phyloP scores from a whole-genome alignment of 2,888 invertebrate species.

The Nowickia ferox region DNA sequence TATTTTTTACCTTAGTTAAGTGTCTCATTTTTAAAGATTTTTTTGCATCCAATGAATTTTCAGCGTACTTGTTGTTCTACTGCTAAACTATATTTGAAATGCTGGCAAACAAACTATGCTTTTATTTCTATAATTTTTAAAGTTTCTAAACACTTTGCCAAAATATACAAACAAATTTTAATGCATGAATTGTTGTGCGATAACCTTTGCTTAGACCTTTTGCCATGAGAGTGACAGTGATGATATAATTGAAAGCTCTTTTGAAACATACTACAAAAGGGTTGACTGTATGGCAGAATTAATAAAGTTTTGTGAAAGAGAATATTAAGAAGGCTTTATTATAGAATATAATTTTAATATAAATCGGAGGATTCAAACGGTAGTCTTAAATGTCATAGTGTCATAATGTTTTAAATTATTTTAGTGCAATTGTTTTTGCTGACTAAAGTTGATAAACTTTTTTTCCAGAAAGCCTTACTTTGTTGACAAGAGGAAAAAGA shows the following conservation, averaged over 20 bases:
- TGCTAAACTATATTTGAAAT: conserved; percentile 10
- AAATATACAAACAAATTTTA: neutral
- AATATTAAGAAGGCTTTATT: too few relatives aligned
- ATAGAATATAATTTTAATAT: too few relatives aligned
- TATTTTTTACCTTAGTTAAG: conserved; percentile 8
- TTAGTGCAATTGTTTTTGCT: too few relatives aligned
- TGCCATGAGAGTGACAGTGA: neutral
- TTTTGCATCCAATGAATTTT: neutral
- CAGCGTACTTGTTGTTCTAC: neutral
- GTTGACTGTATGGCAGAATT: too few relatives aligned
- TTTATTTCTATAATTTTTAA: conserved; percentile 9
- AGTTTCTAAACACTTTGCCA: neutral
- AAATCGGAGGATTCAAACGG: too few relatives aligned
- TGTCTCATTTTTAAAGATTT: conserved; percentile 5
- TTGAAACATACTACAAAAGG: neutral
- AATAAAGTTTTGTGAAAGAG: too few relatives aligned
- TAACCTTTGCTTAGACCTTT: conserved; percentile 58
- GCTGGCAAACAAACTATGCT: neutral
- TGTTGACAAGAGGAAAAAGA: too few relatives aligned
- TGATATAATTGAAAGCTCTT: neutral
- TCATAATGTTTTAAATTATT: too few relatives aligned
- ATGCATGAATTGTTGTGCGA: conserved; percentile 12
- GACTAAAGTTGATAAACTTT: too few relatives aligned
- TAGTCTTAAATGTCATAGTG: too few relatives aligned
- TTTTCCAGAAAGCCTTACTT: neutral